Evolutionary conservation across 2,113 vertebrate genomes (phyloP).

Genomic region (Actinemys pallida): DNA sequence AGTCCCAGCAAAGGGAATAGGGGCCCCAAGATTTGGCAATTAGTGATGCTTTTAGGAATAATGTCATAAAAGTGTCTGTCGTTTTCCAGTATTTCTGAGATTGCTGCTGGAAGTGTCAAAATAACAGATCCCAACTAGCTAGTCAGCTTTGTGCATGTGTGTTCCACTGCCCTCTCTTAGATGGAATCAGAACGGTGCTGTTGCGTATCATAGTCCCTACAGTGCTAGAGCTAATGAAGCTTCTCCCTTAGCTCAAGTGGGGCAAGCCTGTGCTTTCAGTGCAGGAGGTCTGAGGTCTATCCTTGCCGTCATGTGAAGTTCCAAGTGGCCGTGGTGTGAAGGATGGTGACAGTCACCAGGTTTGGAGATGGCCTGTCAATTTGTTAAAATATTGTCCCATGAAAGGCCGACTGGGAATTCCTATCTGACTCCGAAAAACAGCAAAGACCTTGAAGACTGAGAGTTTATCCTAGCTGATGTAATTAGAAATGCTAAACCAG

Average conservation of each 20-base stretch:
- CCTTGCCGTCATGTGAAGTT: background rate
- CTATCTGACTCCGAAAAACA: background rate
- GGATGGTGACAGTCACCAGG: fast-evolving
- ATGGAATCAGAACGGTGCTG: background rate
- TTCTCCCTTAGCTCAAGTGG: background rate
- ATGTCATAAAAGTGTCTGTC: background rate
- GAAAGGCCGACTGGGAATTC: background rate
- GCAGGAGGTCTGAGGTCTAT: background rate
- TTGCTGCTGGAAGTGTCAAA: background rate
- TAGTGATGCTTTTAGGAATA: background rate
- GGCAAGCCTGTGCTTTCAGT: background rate
- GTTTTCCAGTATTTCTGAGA: background rate
- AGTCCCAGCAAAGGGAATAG: background rate
- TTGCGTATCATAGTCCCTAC: fast-evolving
- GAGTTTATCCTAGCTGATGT: background rate
- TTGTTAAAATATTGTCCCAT: background rate
- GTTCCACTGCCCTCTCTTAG: background rate
- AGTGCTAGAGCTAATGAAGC: background rate
- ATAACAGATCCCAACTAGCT: background rate
- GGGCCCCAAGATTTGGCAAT: background rate
- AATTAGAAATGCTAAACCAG: background rate
- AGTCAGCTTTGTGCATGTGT: background rate
- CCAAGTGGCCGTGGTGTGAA: background rate
- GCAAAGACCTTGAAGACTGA: background rate
- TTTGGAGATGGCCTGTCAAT: background rate